Conservation (phyloP, 1,140 invertebrate species). For the Babylonia areolata region DNA sequence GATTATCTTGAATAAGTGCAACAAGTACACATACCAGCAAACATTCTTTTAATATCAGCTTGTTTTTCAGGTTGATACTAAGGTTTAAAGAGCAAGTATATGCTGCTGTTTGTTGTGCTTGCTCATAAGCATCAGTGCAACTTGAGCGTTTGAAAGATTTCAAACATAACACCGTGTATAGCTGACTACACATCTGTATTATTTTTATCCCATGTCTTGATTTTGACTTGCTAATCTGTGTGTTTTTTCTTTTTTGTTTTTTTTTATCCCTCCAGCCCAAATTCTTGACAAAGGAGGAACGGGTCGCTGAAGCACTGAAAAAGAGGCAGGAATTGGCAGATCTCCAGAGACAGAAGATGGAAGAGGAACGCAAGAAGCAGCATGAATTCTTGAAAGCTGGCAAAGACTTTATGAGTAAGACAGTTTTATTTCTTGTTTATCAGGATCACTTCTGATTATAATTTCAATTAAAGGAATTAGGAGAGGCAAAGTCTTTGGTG, state of each 20-base stretch:
- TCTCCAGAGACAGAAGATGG: conserved; percentile 81
- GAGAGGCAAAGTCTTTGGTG: too few relatives aligned
- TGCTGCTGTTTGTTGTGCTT: too few relatives aligned
- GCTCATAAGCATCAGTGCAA: too few relatives aligned
- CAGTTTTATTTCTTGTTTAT: background rate
- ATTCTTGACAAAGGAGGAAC: conserved; percentile 97
- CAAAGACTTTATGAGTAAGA: conserved; percentile 77
- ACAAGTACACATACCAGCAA: too few relatives aligned
- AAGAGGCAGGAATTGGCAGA: conserved; percentile 90
- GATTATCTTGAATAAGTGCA: too few relatives aligned
- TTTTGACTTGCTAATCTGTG: background rate
- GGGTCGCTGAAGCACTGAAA: conserved; percentile 91
- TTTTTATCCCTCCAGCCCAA: conserved; percentile 82
- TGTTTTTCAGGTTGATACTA: too few relatives aligned
- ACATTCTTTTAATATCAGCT: too few relatives aligned
- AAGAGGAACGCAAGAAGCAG: conserved; percentile 84
- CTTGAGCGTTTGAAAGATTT: too few relatives aligned
- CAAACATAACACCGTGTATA: too few relatives aligned
- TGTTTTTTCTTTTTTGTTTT: background rate
- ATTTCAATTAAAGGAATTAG: too few relatives aligned
- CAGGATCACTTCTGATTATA: too few relatives aligned
- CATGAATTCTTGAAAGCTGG: conserved; percentile 81
- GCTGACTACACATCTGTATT: background rate
- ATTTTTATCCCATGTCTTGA: background rate
- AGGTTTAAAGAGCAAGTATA: too few relatives aligned